Conservation (phyloP, 2,888 invertebrate genomes). For the Calephelis perditalis region DNA sequence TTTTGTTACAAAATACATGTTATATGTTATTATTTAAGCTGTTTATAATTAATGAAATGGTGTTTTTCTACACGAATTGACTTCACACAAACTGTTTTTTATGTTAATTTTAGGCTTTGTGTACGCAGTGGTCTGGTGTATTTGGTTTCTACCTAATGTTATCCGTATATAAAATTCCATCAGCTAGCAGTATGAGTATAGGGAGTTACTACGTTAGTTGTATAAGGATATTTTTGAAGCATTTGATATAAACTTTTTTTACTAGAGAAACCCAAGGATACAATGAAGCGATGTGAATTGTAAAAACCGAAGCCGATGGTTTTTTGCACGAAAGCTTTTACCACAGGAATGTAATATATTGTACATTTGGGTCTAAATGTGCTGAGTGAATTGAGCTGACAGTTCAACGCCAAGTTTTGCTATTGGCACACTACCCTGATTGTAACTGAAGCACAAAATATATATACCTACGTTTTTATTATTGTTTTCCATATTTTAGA, state of each 20-base stretch:
- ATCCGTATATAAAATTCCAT: conserved; percentile 63
- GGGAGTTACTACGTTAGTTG: conserved; percentile 73
- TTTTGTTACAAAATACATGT: conserved; percentile 64
- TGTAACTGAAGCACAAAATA: conserved; percentile 53
- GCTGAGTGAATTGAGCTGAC: conserved; percentile 74
- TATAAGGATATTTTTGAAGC: conserved; percentile 78
- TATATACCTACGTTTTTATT: conserved; percentile 46
- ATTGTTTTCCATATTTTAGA: conserved; percentile 70
- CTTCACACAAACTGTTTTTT: conserved; percentile 58
- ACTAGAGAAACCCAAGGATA: conserved; percentile 69
- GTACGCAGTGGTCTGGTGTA: conserved; percentile 64
- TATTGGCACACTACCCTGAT: conserved; percentile 61
- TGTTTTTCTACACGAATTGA: conserved; percentile 68
- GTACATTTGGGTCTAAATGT: conserved; percentile 77
- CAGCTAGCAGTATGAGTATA: conserved; percentile 65
- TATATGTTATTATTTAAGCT: conserved; percentile 74
- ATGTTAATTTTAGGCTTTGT: conserved; percentile 64
- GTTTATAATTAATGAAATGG: conserved; percentile 67
- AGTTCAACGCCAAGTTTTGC: conserved; percentile 73
- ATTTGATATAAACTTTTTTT: conserved; percentile 78
- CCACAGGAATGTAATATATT: conserved; percentile 75
- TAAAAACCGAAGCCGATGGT: conserved; percentile 67
- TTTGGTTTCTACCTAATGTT: conserved; percentile 67
- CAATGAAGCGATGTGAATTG: conserved; percentile 66
- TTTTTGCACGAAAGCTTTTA: conserved; percentile 72